Base-by-base conservation (phyloP, 2,113 vertebrate species). In the Actinemys pallida region DNA sequence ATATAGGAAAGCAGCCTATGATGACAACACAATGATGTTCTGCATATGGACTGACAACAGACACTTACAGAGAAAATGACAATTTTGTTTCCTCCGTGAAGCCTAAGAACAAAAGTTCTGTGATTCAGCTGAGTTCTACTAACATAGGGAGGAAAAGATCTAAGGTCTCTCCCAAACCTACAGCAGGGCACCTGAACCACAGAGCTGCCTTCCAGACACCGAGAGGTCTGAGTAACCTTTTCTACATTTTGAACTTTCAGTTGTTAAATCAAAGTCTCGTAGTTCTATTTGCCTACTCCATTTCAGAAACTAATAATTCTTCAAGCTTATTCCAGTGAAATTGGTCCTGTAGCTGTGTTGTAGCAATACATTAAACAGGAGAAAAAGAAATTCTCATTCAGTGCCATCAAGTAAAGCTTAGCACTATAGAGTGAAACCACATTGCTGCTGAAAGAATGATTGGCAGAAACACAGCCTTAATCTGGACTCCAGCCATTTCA, bases 241-340 rank as follows among this genome's bases (percentile, higher is more conserved):
- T 90, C 29, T 83, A 52, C 93, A 83, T 84, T 95, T 98, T 95
- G 90, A 94, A 94, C 65, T 89, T 97, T 91, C 91, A 83, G 83
- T 90, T 97, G 87, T 87, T 84, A 97, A 97, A 96, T 92, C 88
- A 69, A 86, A 84, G 42, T 86, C 79, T 39, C 92, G 76, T 69
- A 29, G 8, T 65, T 92, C 72, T 91, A 57, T 96, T 96, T 96
- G 94, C 93, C 93, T 95, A 94, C 35, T 96, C 93, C 83, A 49
- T 96, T 96, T 97, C 84, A 90, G 78, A 96, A 96, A 84, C 8
- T 86, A 82, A 83, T 87, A 97, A 94, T 96, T 94, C 87, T 96
- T 92, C 89, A 87, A 80, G 84, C 65, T 96, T 93, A 97, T 75
- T 49, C 79, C 25, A 72, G 31, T 72, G 35, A 94, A 93, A 97